Evolutionary conservation across 2,797 vertebrate genomes (phyloP), one percentile per base, ranked within the genome.

Genomic region (Coendou prehensilis): DNA sequence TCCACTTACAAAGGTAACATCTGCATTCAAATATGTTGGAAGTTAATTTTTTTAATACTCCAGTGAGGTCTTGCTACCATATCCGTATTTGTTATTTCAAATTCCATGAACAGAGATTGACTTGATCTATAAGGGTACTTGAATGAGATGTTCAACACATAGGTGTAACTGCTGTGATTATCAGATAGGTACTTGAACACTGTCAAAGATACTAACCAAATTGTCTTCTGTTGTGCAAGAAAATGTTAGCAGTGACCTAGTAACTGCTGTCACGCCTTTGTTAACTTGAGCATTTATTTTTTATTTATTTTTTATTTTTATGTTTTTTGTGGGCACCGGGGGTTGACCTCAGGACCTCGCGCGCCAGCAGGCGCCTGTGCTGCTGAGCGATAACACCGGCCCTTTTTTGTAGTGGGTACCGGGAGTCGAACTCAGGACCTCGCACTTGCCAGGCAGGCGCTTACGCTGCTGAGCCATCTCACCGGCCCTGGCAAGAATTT

Each of bases 1-100:
- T 98, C 94, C 97, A 98, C 98, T 98, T 98, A 98, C 98, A 98
- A 98, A 99, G 98, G 98, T 98, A 99, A 98, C 98, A 99, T 99
- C 98, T 99, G 98, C 98, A 99, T 99, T 98, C 98, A 98, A 98
- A 98, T 98, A 97, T 98, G 98, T 98, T 98, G 97, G 97, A 98
- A 98, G 98, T 98, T 98, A 98, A 98, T 97, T 98, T 96, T 98
- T 98, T 96, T 95, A 97, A 97, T 97, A 98, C 96, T 98, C 98
- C 98, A 98, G 98, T 98, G 97, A 98, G 98, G 98, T 99, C 98
- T 98, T 97, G 98, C 96, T 97, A 98, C 96, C 95, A 97, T 9
- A 11, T 95, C 95, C 96, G 98, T 96, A 98, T 97, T 97, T 98
- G 98, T 98, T 98, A 98, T 98, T 98, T 98, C 93, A 97, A 97